These are phyloP conservation scores for Ceriagrion tenellum DNA, from an alignment of 2,888 invertebrate species.

Conservation along the genomic window DNA sequence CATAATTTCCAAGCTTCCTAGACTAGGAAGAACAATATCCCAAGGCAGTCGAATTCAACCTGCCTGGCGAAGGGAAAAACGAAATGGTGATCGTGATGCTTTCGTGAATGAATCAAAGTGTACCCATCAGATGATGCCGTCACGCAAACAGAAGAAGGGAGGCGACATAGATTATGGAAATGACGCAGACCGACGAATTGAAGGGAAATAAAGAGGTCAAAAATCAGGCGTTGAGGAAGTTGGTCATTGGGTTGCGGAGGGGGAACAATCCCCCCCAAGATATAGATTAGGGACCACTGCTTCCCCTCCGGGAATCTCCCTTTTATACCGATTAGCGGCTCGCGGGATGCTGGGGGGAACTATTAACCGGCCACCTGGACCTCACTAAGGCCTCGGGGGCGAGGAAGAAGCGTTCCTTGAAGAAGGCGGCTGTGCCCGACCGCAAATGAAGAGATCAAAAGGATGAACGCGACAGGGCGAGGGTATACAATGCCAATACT, in stretches of 20 bases:
- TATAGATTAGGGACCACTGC: not conserved
- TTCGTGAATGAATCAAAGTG: not conserved
- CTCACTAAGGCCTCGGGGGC: not conserved
- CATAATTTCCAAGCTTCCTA: too few relatives aligned
- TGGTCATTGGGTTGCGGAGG: not conserved
- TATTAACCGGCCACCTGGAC: slow-evolving; percentile 33
- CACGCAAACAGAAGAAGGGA: not conserved
- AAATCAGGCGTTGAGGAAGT: not conserved
- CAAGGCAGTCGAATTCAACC: too few relatives aligned
- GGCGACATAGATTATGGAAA: not conserved
- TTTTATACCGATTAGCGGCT: not conserved
- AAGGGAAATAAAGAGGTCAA: not conserved
- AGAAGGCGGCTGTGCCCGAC: not conserved
- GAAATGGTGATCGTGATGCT: too few relatives aligned
- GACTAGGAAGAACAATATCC: too few relatives aligned
- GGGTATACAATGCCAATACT: slow-evolving; percentile 13
- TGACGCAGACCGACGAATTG: not conserved
- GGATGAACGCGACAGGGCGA: not conserved
- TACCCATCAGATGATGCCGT: not conserved
- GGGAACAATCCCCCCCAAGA: not conserved
- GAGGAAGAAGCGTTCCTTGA: not conserved
- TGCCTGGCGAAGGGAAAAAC: too few relatives aligned
- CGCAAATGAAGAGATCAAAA: slow-evolving; percentile 9
- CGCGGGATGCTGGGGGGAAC: not conserved
- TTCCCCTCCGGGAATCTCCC: not conserved